A percentile compares a stretch with the other conserved stretches of the same genome.
Evolutionary conservation across 2,113 vertebrate species (phyloP).

Genomic region (Reinhardtius hippoglossoides): DNA sequence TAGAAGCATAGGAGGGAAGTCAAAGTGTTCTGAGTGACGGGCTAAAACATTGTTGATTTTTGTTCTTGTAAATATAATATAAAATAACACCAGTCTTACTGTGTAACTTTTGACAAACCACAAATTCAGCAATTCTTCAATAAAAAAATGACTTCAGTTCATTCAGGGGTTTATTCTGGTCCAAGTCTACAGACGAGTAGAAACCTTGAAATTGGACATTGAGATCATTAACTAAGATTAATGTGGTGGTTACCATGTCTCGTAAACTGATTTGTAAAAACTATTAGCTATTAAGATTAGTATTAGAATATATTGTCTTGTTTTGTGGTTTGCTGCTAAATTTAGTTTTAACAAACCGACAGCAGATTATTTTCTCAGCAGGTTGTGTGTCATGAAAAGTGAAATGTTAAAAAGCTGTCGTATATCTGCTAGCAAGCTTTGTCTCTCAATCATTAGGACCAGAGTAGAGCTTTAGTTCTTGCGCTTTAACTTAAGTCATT

Average conservation of each 20-base stretch:
- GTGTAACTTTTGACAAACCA: not conserved
- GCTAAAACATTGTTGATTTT: not conserved
- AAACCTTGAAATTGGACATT: too few species aligned
- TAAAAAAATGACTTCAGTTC: too few species aligned
- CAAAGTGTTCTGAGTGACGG: not conserved
- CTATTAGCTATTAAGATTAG: too few species aligned
- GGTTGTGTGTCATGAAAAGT: too few species aligned
- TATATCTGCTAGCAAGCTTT: not conserved
- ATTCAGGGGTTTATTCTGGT: too few species aligned
- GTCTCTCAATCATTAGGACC: not conserved
- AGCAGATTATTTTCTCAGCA: not conserved
- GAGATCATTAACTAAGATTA: too few species aligned
- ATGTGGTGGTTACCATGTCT: too few species aligned
- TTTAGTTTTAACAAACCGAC: not conserved
- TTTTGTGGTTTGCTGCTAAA: too few species aligned
- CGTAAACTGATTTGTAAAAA: too few species aligned
- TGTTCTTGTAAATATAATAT: not conserved
- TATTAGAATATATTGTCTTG: too few species aligned
- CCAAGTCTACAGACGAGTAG: too few species aligned
- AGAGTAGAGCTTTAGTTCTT: not conserved
- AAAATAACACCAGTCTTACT: not conserved
- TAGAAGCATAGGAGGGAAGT: too few species aligned
- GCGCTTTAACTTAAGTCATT: not conserved
- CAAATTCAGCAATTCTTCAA: not conserved
- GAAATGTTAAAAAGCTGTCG: conserved; percentile 3